Evolutionary conservation across 2,113 vertebrate species (phyloP).

Genomic region (Etheostoma cragini): DNA sequence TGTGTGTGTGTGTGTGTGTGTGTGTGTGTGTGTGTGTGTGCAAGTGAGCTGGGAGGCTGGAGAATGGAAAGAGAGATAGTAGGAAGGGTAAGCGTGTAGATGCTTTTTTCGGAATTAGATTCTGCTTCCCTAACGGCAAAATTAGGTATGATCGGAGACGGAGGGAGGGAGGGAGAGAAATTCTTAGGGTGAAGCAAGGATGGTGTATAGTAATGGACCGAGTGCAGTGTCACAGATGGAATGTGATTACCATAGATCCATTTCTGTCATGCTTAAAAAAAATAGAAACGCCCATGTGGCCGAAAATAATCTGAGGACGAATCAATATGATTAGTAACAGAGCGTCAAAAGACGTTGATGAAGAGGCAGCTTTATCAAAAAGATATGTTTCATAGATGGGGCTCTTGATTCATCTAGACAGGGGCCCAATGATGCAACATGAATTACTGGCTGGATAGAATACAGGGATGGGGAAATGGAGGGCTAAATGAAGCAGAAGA

Average conservation of each 20-base stretch:
- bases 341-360: conserved; percentile 69
- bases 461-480: conserved; percentile 37
- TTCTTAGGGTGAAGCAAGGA: conserved; percentile 54
- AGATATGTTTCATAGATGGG: conserved; percentile 72
- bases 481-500: conserved; percentile 38
- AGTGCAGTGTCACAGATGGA: conserved; percentile 72
- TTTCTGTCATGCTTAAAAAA: conserved; percentile 77
- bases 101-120: conserved; percentile 81
- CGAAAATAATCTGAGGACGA: conserved; percentile 74
- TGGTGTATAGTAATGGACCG: conserved; percentile 72
- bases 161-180: conserved; percentile 28
- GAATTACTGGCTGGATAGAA: conserved; percentile 62
- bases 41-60: conserved; percentile 19
- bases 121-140: conserved; percentile 76
- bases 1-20: conserved; percentile 27
- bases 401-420: conserved; percentile 72
- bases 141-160: conserved; percentile 68
- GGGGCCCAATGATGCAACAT: conserved; percentile 67
- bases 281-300: conserved; percentile 57
- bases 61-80: conserved; percentile 56
- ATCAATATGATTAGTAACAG: conserved; percentile 76
- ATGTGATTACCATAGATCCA: conserved; percentile 85
- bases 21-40: conserved; percentile 22
- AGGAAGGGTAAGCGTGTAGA: conserved; percentile 57
- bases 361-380: conserved; percentile 76